These are phyloP conservation scores for Dendrophyllia cribrosa DNA, from an alignment of 64 coral and sea anemone genomes.

Conservation along the genomic window DNA sequence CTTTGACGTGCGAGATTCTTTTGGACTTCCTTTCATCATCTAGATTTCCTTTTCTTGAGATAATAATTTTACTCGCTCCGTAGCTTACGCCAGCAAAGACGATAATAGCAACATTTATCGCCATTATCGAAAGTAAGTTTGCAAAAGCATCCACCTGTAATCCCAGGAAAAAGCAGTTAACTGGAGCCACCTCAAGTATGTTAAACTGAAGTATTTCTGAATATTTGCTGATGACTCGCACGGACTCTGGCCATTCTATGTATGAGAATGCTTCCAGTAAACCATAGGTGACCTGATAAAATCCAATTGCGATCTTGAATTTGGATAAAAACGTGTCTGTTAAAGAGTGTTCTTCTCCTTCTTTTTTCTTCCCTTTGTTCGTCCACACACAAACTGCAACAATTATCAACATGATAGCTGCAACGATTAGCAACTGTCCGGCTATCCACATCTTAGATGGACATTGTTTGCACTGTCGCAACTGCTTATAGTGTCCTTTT, in stretches of 20 bases:
- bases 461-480: constrained; percentile 12
- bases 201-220: constrained; percentile 9
- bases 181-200: constrained; percentile 12
- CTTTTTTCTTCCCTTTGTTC: not conserved
- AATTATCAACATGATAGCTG: not conserved
- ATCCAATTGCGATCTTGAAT: constrained; percentile 39
- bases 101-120: not conserved
- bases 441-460: constrained; percentile 30
- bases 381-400: constrained; percentile 10
- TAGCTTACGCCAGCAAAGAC: constrained; percentile 1
- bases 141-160: constrained; percentile 9
- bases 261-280: constrained; percentile 29
- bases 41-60: too few relatives aligned
- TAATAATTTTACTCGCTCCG: not conserved
- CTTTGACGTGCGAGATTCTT: too few relatives aligned
- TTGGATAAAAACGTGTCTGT: constrained; percentile 26
- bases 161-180: constrained; percentile 9
- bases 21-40: too few relatives aligned
- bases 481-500: not conserved
- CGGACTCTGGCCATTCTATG: constrained; percentile 10
- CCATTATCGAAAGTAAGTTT: constrained; percentile 27
- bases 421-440: constrained; percentile 4
- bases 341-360: not conserved
- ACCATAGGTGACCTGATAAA: constrained; percentile 18
- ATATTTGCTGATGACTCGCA: constrained; percentile 11